A percentile compares a stretch with the other conserved stretches of the same genome.
Conservation (phyloP, 2,797 vertebrate species). For the Myotis vivesi region DNA sequence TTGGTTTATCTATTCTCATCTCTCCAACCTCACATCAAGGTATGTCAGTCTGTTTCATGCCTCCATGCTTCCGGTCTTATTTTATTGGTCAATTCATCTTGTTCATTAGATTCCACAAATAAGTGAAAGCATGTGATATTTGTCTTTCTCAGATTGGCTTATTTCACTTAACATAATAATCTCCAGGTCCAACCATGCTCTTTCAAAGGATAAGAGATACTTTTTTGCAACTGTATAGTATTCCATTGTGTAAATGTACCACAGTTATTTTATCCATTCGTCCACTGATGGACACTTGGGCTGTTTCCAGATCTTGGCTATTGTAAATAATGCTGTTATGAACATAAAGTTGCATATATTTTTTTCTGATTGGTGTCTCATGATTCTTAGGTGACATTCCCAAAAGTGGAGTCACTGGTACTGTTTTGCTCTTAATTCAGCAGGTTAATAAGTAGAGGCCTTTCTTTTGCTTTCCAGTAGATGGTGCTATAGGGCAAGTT, state of each 20-base stretch:
- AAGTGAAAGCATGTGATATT: not conserved
- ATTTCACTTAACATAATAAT: not conserved
- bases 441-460: not conserved
- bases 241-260: not conserved
- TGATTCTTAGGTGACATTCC: not conserved
- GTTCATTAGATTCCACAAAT: not conserved
- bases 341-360: not conserved
- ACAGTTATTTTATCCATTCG: not conserved
- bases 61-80: not conserved
- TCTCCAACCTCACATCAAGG: not conserved
- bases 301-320: not conserved
- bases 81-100: not conserved
- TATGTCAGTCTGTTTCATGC: not conserved
- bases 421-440: not conserved
- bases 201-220: not conserved
- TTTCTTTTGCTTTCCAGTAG: not conserved
- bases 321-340: not conserved
- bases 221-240: not conserved
- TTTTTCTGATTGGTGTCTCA: not conserved
- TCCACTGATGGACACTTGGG: not conserved
- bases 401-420: not conserved
- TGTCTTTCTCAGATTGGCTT: not conserved
- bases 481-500: not conserved
- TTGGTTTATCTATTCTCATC: not conserved
- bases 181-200: not conserved